A percentile compares a stretch with the other conserved stretches of the same genome.
Conservation (phyloP, 1,140 invertebrate genomes). For the Heliconius eleuchia region DNA sequence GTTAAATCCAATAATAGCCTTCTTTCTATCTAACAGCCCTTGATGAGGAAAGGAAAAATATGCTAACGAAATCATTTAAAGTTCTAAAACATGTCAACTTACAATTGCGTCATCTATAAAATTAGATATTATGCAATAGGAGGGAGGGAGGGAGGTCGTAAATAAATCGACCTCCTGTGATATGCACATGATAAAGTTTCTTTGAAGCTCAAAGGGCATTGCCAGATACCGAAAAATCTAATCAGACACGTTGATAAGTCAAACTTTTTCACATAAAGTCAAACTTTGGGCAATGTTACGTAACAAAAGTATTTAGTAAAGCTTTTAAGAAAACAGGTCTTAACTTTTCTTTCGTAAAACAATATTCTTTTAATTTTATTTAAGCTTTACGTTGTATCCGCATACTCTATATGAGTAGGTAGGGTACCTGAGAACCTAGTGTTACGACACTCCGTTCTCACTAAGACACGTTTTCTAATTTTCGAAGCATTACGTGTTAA, state of each 20-base stretch:
- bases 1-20: no score
- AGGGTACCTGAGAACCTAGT: no score
- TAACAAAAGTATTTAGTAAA: neutral
- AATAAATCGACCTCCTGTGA: constrained; percentile 53
- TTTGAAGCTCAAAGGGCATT: constrained; percentile 67
- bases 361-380: neutral
- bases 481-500: no score
- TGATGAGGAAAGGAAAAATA: no score
- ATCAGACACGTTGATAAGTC: constrained; percentile 53
- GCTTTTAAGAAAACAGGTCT: neutral
- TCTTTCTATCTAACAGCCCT: no score
- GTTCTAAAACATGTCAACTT: neutral
- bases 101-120: constrained; percentile 16
- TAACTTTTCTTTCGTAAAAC: neutral
- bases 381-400: neutral
- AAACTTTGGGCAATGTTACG: constrained; percentile 33
- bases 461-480: neutral
- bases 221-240: constrained; percentile 68
- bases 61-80: neutral
- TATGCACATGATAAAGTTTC: constrained; percentile 57
- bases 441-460: no score
- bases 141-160: constrained; percentile 28
- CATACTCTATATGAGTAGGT: no score
- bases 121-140: constrained; percentile 29
- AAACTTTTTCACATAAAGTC: constrained; percentile 52